Evolutionary conservation across 2,888 invertebrate genomes (phyloP).

Genomic region (Hyles lineata): DNA sequence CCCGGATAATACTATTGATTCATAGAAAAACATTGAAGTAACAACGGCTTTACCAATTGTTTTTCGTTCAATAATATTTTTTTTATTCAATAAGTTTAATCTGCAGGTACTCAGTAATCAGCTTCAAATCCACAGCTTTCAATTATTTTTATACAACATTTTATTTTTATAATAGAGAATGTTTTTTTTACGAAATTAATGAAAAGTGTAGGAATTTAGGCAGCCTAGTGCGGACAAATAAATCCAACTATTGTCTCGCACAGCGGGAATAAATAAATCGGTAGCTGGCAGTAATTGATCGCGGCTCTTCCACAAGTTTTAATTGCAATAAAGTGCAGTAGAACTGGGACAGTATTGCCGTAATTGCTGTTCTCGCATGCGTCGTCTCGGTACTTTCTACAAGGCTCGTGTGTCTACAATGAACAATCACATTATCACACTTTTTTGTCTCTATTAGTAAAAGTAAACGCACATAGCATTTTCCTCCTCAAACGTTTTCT

Average conservation of each 20-base stretch:
- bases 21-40: neutral
- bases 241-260: neutral
- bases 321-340: slow-evolving; percentile 38
- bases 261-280: slow-evolving; percentile 5
- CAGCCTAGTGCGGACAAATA: neutral
- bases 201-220: neutral
- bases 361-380: slow-evolving; percentile 74
- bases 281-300: slow-evolving; percentile 19
- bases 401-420: slow-evolving; percentile 53
- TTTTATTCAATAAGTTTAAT: no score
- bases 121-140: no score
- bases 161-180: no score
- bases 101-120: no score
- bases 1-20: neutral
- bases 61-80: no score
- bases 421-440: slow-evolving; percentile 72
- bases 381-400: slow-evolving; percentile 71
- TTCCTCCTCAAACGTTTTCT: slow-evolving; percentile 36
- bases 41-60: no score
- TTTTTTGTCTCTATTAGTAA: slow-evolving; percentile 69
- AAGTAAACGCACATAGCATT: slow-evolving; percentile 59
- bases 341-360: slow-evolving; percentile 61
- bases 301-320: slow-evolving; percentile 25
- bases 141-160: no score
- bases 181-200: no score